These are phyloP conservation scores for Anableps anableps DNA, from an alignment of 2,797 vertebrate genomes.

Conservation along the genomic window DNA sequence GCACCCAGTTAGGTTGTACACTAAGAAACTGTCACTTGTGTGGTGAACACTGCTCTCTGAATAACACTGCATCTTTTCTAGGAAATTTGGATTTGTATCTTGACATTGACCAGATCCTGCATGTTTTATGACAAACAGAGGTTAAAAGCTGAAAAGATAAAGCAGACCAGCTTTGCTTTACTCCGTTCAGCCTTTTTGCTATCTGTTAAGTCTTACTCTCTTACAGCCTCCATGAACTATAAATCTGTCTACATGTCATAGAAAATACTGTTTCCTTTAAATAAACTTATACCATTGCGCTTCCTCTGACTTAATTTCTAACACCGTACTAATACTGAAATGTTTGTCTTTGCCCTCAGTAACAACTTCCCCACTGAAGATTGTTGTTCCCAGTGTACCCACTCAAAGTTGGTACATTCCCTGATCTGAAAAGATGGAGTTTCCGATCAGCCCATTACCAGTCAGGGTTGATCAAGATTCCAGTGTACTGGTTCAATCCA, in stretches of 20 bases:
- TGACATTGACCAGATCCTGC: neutral
- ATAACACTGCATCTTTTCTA: neutral
- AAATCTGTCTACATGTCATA: neutral
- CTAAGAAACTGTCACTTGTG: neutral
- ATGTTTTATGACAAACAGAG: neutral
- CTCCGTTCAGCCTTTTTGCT: neutral
- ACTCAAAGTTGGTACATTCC: neutral
- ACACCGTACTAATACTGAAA: neutral
- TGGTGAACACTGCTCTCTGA: neutral
- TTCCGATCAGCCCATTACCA: neutral
- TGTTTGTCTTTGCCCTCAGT: neutral
- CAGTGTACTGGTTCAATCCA: neutral
- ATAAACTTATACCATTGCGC: neutral
- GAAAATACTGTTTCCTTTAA: neutral
- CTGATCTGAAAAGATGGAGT: neutral
- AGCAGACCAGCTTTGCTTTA: neutral
- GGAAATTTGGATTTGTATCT: neutral
- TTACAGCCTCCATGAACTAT: neutral
- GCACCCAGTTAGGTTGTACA: too few relatives aligned
- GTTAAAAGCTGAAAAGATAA: slow-evolving; percentile 1
- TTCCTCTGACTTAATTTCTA: neutral
- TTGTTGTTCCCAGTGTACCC: neutral
- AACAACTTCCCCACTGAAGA: neutral
- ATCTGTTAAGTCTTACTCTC: neutral
- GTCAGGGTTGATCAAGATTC: neutral